These are phyloP conservation scores for Enteromius anoplus DNA, from an alignment of 2,797 vertebrate genomes.

Conservation along the genomic window DNA sequence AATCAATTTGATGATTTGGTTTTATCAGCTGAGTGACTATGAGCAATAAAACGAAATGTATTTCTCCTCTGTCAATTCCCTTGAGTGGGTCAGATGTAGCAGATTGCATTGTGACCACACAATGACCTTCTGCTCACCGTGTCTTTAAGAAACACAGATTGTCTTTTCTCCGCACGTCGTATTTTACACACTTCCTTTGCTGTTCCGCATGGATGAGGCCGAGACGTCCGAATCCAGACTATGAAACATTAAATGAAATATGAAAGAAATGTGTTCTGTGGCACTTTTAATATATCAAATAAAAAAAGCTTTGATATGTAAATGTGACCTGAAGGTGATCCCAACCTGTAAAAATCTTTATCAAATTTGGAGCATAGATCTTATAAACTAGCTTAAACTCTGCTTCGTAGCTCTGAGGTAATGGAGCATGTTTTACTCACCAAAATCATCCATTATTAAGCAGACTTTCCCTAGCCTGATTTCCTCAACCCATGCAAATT, in stretches of 20 bases:
- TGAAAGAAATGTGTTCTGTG: not conserved
- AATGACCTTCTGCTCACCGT: constrained; percentile 65
- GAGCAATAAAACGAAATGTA: constrained; percentile 67
- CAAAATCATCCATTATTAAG: constrained; percentile 70
- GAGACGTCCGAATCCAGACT: not conserved
- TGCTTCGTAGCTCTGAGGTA: constrained; percentile 50
- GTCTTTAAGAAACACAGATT: constrained; percentile 41
- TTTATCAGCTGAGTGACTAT: constrained; percentile 66
- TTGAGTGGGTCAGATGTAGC: constrained; percentile 42
- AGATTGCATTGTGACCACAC: constrained; percentile 39
- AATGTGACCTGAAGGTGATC: constrained; percentile 20
- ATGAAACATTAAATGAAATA: constrained; percentile 3
- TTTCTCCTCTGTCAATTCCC: constrained; percentile 55
- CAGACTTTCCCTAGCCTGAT: constrained; percentile 65
- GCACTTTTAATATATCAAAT: not conserved
- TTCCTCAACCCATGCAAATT: constrained; percentile 59
- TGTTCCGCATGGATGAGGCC: not conserved
- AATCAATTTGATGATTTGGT: constrained; percentile 67
- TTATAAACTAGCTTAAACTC: constrained; percentile 26
- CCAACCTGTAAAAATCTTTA: not conserved
- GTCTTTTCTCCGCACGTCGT: not conserved
- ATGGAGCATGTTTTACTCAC: constrained; percentile 46
- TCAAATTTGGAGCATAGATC: constrained; percentile 30
- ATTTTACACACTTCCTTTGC: constrained; percentile 4
- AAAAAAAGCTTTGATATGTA: not conserved